Percentiles rank a stretch among this genome's conserved stretches.
These are phyloP conservation scores for Cheiracanthium punctorium DNA, from an alignment of 2,888 invertebrate species.

Conservation along the genomic window DNA sequence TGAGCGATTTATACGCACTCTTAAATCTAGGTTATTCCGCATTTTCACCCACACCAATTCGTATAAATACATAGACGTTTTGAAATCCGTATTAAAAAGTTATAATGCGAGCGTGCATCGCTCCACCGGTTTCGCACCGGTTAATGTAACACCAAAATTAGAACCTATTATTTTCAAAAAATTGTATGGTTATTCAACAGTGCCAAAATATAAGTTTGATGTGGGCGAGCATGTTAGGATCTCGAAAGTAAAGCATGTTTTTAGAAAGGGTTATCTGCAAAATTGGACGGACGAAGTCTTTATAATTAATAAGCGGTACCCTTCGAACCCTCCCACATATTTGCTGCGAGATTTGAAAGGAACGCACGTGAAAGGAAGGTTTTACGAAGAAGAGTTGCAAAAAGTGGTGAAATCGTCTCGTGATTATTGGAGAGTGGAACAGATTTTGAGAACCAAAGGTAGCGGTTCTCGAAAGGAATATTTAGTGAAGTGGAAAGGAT, in stretches of 20 bases:
- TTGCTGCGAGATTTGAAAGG: neutral
- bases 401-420: neutral
- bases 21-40: slow-evolving; percentile 71
- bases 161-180: slow-evolving; percentile 4
- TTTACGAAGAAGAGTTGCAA: slow-evolving; percentile 40
- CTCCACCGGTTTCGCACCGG: neutral
- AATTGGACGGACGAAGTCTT: slow-evolving; percentile 30
- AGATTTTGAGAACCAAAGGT: slow-evolving; percentile 6
- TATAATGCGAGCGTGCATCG: slow-evolving; percentile 32
- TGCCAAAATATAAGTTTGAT: neutral
- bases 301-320: neutral
- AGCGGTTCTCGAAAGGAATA: neutral
- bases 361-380: neutral
- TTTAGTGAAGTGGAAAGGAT: neutral
- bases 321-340: neutral
- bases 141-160: neutral
- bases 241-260: neutral
- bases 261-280: slow-evolving; percentile 36
- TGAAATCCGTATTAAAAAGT: slow-evolving; percentile 11
- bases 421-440: slow-evolving; percentile 15
- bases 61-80: slow-evolving; percentile 8
- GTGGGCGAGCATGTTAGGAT: slow-evolving; percentile 7
- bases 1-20: slow-evolving; percentile 74
- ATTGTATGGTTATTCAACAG: neutral
- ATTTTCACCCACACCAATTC: neutral